A percentile compares a stretch with the other conserved stretches of the same genome.
phyloP scores from a whole-genome alignment of 1,140 invertebrate genomes.

The Bombyx mori region DNA sequence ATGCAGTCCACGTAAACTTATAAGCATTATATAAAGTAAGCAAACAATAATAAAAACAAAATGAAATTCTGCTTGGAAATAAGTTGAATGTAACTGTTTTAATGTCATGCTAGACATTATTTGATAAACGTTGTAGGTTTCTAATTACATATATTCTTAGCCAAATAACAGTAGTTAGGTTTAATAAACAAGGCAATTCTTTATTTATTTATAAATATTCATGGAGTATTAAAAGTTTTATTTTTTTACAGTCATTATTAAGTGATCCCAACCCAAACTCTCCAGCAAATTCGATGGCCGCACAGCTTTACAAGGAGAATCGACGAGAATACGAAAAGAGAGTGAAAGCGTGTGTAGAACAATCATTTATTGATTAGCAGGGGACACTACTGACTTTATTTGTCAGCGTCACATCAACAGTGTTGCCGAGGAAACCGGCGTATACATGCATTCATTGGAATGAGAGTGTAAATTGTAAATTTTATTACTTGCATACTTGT shows the following conservation, averaged over 20 bases:
- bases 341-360: slow-evolving; percentile 96
- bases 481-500: slow-evolving; percentile 12
- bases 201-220: too few species aligned
- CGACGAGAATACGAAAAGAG: slow-evolving; percentile 96
- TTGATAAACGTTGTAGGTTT: too few species aligned
- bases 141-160: too few species aligned
- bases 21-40: too few species aligned
- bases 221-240: slow-evolving; percentile 6
- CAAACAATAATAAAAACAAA: too few species aligned
- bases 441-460: slow-evolving; percentile 53
- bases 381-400: slow-evolving; percentile 26
- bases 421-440: slow-evolving; percentile 32
- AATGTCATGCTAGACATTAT: too few species aligned
- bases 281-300: slow-evolving; percentile 90
- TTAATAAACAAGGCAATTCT: too few species aligned
- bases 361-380: slow-evolving; percentile 94
- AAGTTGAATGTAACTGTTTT: too few species aligned
- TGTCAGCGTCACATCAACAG: slow-evolving; percentile 28
- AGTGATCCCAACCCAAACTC: slow-evolving; percentile 98
- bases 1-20: too few species aligned
- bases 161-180: too few species aligned
- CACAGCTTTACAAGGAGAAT: slow-evolving; percentile 96
- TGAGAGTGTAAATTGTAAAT: slow-evolving; percentile 46
- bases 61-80: too few species aligned
- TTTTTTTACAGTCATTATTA: slow-evolving; percentile 86